These are phyloP conservation scores for Hyaena hyaena DNA, from an alignment of 2,113 vertebrate species.

Conservation along the genomic window DNA sequence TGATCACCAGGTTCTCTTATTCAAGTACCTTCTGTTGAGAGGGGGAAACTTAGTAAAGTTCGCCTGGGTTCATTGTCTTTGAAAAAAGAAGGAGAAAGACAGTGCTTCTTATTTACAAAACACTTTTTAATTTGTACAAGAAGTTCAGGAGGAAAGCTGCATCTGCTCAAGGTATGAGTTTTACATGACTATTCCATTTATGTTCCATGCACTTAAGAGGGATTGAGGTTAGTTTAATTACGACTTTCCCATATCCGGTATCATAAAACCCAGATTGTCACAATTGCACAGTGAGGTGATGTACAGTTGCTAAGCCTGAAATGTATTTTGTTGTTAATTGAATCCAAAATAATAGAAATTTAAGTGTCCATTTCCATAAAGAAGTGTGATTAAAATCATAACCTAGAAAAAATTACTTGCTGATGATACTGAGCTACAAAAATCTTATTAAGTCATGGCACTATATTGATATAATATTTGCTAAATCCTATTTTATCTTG, in stretches of 20 bases:
- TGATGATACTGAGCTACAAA: conserved; percentile 28
- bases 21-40: conserved; percentile 98
- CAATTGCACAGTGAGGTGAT: background rate
- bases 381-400: conserved; percentile 39
- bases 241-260: background rate
- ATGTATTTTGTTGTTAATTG: conserved; percentile 7
- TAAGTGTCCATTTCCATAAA: background rate
- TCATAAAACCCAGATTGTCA: background rate
- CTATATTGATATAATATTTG: background rate
- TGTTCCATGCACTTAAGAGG: background rate
- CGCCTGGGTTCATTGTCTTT: conserved; percentile 96
- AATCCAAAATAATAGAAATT: conserved; percentile 46
- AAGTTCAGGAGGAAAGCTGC: conserved; percentile 98
- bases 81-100: conserved; percentile 98
- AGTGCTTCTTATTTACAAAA: conserved; percentile 99
- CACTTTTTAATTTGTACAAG: conserved; percentile 98
- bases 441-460: background rate
- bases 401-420: background rate
- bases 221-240: background rate
- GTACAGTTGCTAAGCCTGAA: background rate
- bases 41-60: conserved; percentile 97
- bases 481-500: background rate
- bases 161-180: conserved; percentile 94
- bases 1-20: conserved; percentile 95
- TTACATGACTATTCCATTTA: background rate